These are phyloP conservation scores for Brachypalpus laphriformis DNA, from an alignment of 2,888 invertebrate genomes.

Conservation along the genomic window DNA sequence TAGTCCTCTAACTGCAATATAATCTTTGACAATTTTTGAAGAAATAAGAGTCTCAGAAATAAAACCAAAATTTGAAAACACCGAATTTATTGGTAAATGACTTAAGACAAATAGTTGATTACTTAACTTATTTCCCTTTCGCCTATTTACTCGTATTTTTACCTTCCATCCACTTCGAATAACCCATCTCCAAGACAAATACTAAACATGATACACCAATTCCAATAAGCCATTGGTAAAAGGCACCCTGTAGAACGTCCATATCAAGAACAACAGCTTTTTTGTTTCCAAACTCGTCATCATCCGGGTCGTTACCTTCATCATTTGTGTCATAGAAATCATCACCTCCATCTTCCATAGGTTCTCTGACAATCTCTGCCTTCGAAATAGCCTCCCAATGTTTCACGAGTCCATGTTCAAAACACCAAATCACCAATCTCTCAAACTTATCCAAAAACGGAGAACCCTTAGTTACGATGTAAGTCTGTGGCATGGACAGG, in stretches of 20 bases:
- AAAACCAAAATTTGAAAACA: too few relatives aligned
- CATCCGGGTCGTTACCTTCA: conserved; percentile 59
- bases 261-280: conserved; percentile 77
- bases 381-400: conserved; percentile 77
- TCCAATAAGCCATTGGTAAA: conserved; percentile 80
- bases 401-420: conserved; percentile 79
- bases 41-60: too few relatives aligned
- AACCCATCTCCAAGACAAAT: conserved; percentile 66
- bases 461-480: conserved; percentile 77
- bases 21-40: too few relatives aligned
- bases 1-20: too few relatives aligned
- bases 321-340: conserved; percentile 76
- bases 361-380: conserved; percentile 31
- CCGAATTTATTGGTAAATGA: too few relatives aligned
- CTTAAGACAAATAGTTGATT: too few relatives aligned
- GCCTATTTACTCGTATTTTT: too few relatives aligned
- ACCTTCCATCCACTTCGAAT: conserved; percentile 27
- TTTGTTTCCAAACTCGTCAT: conserved; percentile 64
- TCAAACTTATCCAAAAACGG: conserved; percentile 79
- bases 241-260: conserved; percentile 80
- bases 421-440: conserved; percentile 75
- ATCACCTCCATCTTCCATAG: background rate
- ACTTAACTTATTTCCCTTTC: background rate
- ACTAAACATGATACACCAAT: conserved; percentile 75
- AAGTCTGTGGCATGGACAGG: conserved; percentile 77